Percentiles rank a stretch among this genome's conserved stretches.
Evolutionary conservation across 2,113 vertebrate species (phyloP).

Genomic region (Tenrec ecaudatus): DNA sequence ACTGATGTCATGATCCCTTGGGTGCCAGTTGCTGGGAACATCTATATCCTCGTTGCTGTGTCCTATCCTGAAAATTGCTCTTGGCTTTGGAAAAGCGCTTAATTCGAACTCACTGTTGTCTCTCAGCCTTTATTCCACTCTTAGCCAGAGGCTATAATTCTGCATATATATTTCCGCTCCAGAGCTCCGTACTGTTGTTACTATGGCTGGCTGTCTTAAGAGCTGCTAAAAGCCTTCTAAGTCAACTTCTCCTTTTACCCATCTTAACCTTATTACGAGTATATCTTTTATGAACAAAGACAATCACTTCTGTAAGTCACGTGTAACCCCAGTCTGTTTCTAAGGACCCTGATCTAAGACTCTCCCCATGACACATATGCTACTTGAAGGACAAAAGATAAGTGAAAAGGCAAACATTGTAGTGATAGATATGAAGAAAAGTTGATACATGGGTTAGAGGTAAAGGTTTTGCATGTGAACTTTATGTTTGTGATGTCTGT

Average conservation of each 20-base stretch:
- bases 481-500: neutral
- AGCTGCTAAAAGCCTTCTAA: neutral
- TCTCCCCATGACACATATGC: neutral
- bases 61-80: neutral
- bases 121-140: no score
- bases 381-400: neutral
- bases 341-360: neutral
- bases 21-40: neutral
- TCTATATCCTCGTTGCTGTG: neutral
- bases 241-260: neutral
- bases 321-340: neutral
- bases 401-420: neutral
- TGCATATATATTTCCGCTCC: neutral
- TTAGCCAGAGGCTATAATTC: accelerated
- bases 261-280: neutral
- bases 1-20: neutral
- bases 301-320: neutral
- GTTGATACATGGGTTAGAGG: neutral
- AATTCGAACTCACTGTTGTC: neutral
- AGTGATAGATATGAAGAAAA: neutral
- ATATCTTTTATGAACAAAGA: neutral
- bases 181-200: neutral
- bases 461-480: neutral
- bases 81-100: neutral
- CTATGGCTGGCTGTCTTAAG: neutral